Evolutionary conservation across 2,888 invertebrate genomes (phyloP).

Genomic region (Cylloceria caligata): DNA sequence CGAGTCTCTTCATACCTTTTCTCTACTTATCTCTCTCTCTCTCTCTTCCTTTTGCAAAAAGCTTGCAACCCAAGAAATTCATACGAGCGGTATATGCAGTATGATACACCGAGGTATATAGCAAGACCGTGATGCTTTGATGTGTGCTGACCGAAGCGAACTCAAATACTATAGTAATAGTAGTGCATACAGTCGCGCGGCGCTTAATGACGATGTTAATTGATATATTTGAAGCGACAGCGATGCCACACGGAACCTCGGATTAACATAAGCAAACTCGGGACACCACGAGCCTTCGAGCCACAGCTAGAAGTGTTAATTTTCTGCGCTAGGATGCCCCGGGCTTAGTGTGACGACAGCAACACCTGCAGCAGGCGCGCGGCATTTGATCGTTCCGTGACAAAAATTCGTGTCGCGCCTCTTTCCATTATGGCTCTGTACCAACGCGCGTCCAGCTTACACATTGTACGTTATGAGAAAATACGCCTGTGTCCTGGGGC

Average conservation of each 20-base stretch:
- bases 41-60: conserved; percentile 2
- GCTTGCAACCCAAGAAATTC: conserved; percentile 23
- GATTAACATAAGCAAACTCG: conserved; percentile 83
- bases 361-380: conserved; percentile 48
- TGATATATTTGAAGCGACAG: conserved; percentile 82
- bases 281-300: conserved; percentile 73
- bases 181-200: conserved; percentile 27
- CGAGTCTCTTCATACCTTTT: background rate
- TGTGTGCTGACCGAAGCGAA: conserved; percentile 42
- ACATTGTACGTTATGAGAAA: conserved; percentile 66
- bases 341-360: conserved; percentile 51
- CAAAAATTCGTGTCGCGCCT: conserved; percentile 67
- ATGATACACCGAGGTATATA: conserved; percentile 15
- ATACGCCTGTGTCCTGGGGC: conserved; percentile 70
- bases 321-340: conserved; percentile 74
- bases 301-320: conserved; percentile 81
- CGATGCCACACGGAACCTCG: conserved; percentile 68
- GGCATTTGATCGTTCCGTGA: conserved; percentile 48
- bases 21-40: background rate
- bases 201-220: conserved; percentile 83
- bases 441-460: conserved; percentile 14
- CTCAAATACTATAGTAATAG: conserved; percentile 19
- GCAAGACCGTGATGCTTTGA: conserved; percentile 30
- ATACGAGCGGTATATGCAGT: conserved; percentile 5
- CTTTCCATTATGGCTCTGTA: conserved; percentile 36